These are phyloP conservation scores for Trissoscelio sp. DNA, from an alignment of 2,888 invertebrate species.

Conservation along the genomic window DNA sequence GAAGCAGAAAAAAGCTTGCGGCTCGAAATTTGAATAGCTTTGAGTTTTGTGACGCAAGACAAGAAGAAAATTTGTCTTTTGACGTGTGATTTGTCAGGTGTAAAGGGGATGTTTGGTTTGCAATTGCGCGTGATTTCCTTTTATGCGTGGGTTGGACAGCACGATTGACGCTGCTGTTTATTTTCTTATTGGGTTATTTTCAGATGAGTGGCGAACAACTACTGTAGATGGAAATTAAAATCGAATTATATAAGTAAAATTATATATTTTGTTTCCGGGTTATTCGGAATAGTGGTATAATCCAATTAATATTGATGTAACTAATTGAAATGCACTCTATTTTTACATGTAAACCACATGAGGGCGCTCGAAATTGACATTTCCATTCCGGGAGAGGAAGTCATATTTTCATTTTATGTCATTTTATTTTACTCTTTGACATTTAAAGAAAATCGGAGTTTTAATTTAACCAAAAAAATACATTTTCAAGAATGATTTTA, in stretches of 20 bases:
- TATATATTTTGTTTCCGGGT: background rate
- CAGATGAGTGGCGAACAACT: constrained; percentile 29
- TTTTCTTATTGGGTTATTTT: constrained; percentile 45
- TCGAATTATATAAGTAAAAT: constrained; percentile 5
- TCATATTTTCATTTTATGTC: background rate
- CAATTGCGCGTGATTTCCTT: constrained; percentile 13
- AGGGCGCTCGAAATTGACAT: background rate
- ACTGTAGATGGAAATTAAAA: background rate
- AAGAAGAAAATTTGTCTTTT: constrained; percentile 16
- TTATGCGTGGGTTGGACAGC: background rate
- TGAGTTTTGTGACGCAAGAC: background rate
- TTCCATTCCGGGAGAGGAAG: background rate
- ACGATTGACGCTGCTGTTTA: constrained; percentile 17
- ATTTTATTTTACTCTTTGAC: constrained; percentile 10
- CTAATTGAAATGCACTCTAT: background rate
- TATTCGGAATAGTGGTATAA: constrained; percentile 6
- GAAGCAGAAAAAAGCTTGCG: background rate
- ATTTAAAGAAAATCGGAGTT: constrained; percentile 6
- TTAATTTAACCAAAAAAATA: constrained; percentile 11
- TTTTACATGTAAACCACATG: background rate
- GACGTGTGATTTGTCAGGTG: constrained; percentile 6
- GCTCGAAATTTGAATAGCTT: constrained; percentile 6
- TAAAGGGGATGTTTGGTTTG: constrained; percentile 5
- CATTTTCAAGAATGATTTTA: background rate
- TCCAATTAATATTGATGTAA: background rate